Conservation (phyloP, 2,797 vertebrate genomes). For the Sebastes steindachneri region DNA sequence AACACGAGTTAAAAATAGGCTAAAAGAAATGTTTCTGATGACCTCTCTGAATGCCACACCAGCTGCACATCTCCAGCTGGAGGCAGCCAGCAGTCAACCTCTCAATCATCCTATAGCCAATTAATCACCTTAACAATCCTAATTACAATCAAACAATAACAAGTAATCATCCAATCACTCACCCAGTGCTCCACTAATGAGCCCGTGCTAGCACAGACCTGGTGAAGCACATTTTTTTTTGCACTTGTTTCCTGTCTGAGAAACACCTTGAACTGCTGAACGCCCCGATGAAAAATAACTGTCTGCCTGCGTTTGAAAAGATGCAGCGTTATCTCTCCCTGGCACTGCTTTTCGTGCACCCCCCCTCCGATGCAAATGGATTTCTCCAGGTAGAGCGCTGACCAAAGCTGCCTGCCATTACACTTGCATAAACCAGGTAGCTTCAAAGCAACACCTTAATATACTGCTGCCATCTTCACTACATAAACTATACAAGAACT, state of each 20-base stretch:
- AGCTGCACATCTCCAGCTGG: conserved; percentile 50
- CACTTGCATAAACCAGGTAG: conserved; percentile 44
- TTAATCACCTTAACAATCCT: conserved; percentile 66
- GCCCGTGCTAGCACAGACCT: conserved; percentile 14
- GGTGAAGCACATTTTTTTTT: conserved; percentile 36
- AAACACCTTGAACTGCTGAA: conserved; percentile 61
- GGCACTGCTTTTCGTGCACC: conserved; percentile 39
- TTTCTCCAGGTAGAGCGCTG: conserved; percentile 63
- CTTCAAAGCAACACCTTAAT: conserved; percentile 60
- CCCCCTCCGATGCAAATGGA: conserved; percentile 50
- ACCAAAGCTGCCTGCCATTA: conserved; percentile 61
- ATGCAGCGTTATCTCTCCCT: conserved; percentile 60
- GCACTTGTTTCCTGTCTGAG: conserved; percentile 38
- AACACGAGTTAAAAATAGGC: neutral
- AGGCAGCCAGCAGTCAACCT: conserved; percentile 13
- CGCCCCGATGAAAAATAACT: conserved; percentile 44
- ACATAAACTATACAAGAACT: conserved; percentile 26
- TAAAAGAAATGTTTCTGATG: neutral
- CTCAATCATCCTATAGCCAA: conserved; percentile 45
- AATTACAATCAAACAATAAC: conserved; percentile 72
- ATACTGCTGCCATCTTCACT: neutral
- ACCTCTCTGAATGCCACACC: conserved; percentile 30
- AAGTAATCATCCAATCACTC: conserved; percentile 63
- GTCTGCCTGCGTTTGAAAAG: conserved; percentile 44
- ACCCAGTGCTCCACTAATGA: conserved; percentile 62